Evolutionary conservation across 2,113 vertebrate species (phyloP), one percentile per base, ranked within the genome.

Genomic region (Fukomys damarensis): DNA sequence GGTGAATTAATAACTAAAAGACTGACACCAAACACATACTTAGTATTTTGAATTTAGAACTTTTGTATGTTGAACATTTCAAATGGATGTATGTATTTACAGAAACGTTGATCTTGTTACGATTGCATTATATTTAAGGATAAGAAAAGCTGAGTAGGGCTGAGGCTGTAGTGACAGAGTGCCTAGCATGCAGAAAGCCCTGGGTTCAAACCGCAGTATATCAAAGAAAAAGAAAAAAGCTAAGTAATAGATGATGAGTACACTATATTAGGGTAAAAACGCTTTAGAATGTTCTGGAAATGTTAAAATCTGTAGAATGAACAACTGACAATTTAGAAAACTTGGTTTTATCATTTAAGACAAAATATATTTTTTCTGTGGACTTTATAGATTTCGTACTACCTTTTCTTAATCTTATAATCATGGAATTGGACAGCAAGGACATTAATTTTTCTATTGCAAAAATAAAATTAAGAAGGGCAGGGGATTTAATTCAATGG

Each of bases 21-120:
- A 77, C 22, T 93, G 54, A 92, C 84, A 90, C 58, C 74, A 92
- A 86, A 92, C 74, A 97, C 94, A 82, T 87, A 89, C 3, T 95
- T 94, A 74, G 95, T 96, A 91, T 91, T 95, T 52, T 52, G 46
- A 92, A 93, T 86, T 89, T 82, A 95, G 49, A 94, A 94, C 79
- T 93, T 96, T 79, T 83, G 28, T 79, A 77, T 93, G 43, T 54
- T 92, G 84, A 93, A 13, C 46, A 95, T 74, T 94, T 96, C 43
- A 93, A 95, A 97, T 49, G 88, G 54, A 30, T 46, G 66, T 86
- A 72, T 83, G 93, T 96, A 94, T 94, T 96, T 95, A 87, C 30
- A 86, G 93, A 95, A 79, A 20, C 43, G 54, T 87, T 92, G 90
- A 70, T 97, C 58, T 89, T 38, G 77, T 89, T 94, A 66, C 56